Evolutionary conservation across 2,113 vertebrate species (phyloP).

Genomic region (Hippocampus guttulatus): DNA sequence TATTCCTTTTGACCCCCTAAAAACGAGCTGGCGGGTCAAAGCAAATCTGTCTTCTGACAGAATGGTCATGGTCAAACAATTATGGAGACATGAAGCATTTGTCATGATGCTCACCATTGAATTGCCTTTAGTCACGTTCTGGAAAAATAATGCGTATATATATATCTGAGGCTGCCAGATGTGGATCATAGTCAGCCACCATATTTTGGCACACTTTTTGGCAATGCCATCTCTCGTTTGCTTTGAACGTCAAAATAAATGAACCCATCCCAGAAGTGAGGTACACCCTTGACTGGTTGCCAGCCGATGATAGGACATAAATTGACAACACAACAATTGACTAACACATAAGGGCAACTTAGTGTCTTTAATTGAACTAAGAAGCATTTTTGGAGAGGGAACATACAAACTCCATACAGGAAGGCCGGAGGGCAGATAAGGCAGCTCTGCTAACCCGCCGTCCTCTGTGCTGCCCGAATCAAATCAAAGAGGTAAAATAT

Average conservation of each 20-base stretch:
- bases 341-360: too few species aligned
- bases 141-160: not conserved
- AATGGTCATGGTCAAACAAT: constrained; percentile 58
- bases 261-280: too few species aligned
- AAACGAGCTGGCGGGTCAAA: constrained; percentile 55
- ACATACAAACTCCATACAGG: too few species aligned
- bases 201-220: constrained; percentile 5
- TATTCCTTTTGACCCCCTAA: constrained; percentile 61
- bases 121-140: constrained; percentile 15
- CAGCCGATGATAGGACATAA: too few species aligned
- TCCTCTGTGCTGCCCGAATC: not conserved
- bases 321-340: too few species aligned
- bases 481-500: not conserved
- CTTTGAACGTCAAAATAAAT: not conserved
- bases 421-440: not conserved
- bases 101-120: constrained; percentile 31
- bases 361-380: not conserved
- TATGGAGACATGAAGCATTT: constrained; percentile 41
- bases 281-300: too few species aligned
- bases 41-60: constrained; percentile 55
- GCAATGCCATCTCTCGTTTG: not conserved
- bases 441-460: not conserved
- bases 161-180: not conserved
- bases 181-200: not conserved
- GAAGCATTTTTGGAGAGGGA: not conserved